Evolutionary conservation across 2,797 vertebrate genomes (phyloP), one percentile per base, ranked within the genome.

Genomic region (Tangara arthus): DNA sequence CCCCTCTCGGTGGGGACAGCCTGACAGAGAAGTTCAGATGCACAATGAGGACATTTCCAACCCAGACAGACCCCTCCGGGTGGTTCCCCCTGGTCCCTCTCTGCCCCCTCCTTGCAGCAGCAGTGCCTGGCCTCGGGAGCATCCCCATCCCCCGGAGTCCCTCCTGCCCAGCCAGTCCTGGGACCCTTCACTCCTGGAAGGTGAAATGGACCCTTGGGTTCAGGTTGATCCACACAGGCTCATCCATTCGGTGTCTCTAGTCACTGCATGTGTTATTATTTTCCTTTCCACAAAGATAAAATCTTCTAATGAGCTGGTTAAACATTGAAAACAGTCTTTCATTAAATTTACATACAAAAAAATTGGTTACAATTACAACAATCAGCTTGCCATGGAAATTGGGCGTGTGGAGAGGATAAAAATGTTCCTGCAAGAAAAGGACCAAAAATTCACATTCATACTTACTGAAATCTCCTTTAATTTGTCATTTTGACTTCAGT

Each of bases 261-360:
- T 18, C 69, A 22, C 70, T 87, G 39, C 9, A 9, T 70, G 88
- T 7, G 71, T 72, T 24, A 16, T 35, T 73, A 49, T 34, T 69
- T 12, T 8, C n/a, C 21, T 86, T 91, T 80, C 37, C 72, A 63
- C 63, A 61, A 89, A 93, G 89, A 94, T 49, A 95, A 96, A 92
- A 57, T 59, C 66, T 86, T 63, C 56, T 92, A 68, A 91, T 92
- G 94, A 97, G 82, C 81, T 81, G 71, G 90, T 87, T 97, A 95
- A 97, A 95, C 90, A 92, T 30, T 70, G 85, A 90, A 94, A 95
- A 76, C 66, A 46, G 60, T 4, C 88, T 95, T 94, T 87, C 97
- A 96, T 97, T 96, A 97, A 87, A 90, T 96, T 96, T 96, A 91
- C 83, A 78, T 42, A 37, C 64, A 57, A 91, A 97, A 91, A 93